A percentile compares a stretch with the other conserved stretches of the same genome.
Evolutionary conservation across 2,888 invertebrate species (phyloP).

Genomic region (Meteorus cinctellus): DNA sequence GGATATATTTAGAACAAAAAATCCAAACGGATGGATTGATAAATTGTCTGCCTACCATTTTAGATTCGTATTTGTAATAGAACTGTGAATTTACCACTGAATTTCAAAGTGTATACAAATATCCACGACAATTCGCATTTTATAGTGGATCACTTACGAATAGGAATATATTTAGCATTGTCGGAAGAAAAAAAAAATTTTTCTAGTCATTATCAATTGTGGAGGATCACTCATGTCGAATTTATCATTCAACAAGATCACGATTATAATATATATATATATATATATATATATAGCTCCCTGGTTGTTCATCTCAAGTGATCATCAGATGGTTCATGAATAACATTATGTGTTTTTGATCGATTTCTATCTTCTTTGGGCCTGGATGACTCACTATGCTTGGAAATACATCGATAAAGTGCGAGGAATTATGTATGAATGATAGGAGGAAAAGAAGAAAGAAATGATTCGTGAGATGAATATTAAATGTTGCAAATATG

Average conservation of each 20-base stretch:
- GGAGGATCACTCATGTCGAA: background rate
- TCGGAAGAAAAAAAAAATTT: background rate
- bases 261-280: background rate
- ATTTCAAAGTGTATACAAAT: constrained; percentile 3
- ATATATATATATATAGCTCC: background rate
- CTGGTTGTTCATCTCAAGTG: background rate
- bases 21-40: too few species aligned
- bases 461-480: background rate
- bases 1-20: too few species aligned
- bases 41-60: too few species aligned
- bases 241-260: constrained; percentile 10
- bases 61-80: background rate
- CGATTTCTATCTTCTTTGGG: background rate
- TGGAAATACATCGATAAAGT: too few species aligned
- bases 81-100: background rate
- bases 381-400: background rate
- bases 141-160: background rate
- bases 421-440: background rate
- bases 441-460: background rate
- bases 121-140: background rate
- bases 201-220: background rate
- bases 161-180: background rate
- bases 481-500: background rate
- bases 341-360: background rate
- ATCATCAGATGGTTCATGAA: background rate